phyloP scores from a whole-genome alignment of 2,113 vertebrate species.

The Brachypodius melanocephalos region DNA sequence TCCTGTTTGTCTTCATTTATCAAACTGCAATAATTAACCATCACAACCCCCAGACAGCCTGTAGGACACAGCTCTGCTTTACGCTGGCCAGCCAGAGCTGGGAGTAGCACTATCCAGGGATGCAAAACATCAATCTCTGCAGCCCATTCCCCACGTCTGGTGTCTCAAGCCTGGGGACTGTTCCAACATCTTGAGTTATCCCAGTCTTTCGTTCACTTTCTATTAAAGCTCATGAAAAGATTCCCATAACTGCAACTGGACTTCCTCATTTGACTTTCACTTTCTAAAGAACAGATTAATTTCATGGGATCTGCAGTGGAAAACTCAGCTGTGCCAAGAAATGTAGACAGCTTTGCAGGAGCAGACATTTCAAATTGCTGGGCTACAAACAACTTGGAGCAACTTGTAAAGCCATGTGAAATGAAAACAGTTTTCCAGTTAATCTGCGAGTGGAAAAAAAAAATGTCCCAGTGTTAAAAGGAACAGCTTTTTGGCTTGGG shows the following conservation, averaged over 20 bases:
- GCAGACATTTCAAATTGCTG: constrained; percentile 16
- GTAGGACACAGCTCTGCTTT: fast-evolving
- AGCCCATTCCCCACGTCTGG: background rate
- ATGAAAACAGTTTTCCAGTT: background rate
- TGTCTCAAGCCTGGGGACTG: background rate
- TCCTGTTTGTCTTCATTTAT: background rate
- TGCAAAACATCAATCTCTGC: fast-evolving
- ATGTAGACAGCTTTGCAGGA: constrained; percentile 23
- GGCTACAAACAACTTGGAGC: background rate
- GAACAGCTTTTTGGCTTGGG: background rate
- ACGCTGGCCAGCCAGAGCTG: background rate
- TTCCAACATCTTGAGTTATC: background rate
- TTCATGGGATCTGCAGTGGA: background rate
- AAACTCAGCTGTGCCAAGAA: constrained; percentile 24
- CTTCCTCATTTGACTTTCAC: background rate
- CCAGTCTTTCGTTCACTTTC: background rate
- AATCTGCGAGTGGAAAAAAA: background rate
- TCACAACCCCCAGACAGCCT: background rate
- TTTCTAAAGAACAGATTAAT: constrained; percentile 14
- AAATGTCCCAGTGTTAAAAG: background rate
- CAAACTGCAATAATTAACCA: fast-evolving
- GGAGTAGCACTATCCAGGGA: background rate
- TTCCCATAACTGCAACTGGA: background rate
- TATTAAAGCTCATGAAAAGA: background rate
- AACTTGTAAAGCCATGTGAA: constrained; percentile 5